Conservation (phyloP, 2,113 vertebrate species). For the Malurus cyaneus region DNA sequence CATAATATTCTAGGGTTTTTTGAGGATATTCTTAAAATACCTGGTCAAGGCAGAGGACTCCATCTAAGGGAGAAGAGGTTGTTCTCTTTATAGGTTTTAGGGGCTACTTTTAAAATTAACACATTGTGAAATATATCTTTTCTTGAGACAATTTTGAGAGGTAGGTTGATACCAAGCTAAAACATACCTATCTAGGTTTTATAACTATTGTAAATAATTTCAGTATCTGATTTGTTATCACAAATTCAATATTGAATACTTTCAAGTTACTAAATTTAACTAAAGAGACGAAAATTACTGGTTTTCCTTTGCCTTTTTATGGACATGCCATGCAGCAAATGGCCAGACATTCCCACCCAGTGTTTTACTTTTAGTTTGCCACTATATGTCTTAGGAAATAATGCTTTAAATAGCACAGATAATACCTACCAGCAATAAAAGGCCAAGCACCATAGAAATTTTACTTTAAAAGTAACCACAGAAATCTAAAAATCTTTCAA, state of each 20-base stretch:
- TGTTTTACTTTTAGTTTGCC: background rate
- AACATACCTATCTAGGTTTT: background rate
- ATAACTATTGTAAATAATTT: background rate
- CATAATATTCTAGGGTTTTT: background rate
- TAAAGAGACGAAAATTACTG: background rate
- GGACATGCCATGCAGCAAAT: background rate
- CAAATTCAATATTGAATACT: background rate
- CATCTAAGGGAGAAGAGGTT: background rate
- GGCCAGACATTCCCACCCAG: background rate
- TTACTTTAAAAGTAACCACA: background rate
- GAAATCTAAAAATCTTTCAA: background rate
- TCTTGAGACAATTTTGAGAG: background rate
- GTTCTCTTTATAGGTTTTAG: background rate
- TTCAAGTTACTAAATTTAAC: background rate
- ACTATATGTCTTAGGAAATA: background rate
- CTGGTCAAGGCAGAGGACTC: background rate
- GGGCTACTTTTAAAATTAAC: background rate
- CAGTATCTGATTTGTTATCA: background rate
- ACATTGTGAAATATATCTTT: background rate
- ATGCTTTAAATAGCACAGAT: background rate
- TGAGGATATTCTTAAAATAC: constrained; percentile 22
- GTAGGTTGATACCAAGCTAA: background rate
- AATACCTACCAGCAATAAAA: background rate
- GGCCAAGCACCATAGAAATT: background rate
- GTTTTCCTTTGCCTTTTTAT: constrained; percentile 1